Evolutionary conservation across 2,797 vertebrate genomes (phyloP).

Genomic region (Spea hammondii): DNA sequence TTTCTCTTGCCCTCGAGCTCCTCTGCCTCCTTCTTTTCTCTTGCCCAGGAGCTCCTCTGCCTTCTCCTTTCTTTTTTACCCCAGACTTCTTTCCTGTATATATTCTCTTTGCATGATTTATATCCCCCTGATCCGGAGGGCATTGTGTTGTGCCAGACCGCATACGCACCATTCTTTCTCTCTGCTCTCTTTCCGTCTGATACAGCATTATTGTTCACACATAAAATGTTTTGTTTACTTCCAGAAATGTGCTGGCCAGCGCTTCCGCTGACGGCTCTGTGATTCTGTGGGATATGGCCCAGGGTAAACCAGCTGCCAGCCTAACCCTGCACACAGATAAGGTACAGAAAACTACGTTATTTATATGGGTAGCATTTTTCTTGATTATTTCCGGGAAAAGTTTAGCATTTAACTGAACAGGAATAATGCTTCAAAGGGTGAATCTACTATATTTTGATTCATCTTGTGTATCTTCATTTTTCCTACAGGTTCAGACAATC

Average conservation of each 20-base stretch:
- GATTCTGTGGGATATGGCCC: conserved; percentile 87
- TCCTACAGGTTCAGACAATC: conserved; percentile 85
- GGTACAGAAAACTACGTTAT: conserved; percentile 62
- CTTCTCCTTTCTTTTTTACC: no score
- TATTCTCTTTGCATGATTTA: no score
- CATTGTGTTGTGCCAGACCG: not conserved
- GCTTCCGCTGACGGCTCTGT: conserved; percentile 88
- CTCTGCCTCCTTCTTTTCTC: no score
- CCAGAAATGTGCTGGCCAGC: conserved; percentile 89
- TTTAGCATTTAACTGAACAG: no score
- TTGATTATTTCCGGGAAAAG: no score
- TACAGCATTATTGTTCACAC: not conserved
- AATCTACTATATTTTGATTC: not conserved
- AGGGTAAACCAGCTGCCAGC: conserved; percentile 83
- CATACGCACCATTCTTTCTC: not conserved
- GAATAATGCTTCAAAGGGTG: not conserved
- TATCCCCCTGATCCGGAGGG: not conserved
- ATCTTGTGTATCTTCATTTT: conserved; percentile 26
- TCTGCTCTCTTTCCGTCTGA: not conserved
- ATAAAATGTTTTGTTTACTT: conserved; percentile 13
- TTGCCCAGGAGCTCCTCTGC: no score
- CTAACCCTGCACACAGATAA: conserved; percentile 85
- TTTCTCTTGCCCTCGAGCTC: no score
- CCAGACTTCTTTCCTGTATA: no score
- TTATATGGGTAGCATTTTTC: not conserved